Conservation (phyloP, 2,888 invertebrate genomes). For the Brachyopa scutellaris region DNA sequence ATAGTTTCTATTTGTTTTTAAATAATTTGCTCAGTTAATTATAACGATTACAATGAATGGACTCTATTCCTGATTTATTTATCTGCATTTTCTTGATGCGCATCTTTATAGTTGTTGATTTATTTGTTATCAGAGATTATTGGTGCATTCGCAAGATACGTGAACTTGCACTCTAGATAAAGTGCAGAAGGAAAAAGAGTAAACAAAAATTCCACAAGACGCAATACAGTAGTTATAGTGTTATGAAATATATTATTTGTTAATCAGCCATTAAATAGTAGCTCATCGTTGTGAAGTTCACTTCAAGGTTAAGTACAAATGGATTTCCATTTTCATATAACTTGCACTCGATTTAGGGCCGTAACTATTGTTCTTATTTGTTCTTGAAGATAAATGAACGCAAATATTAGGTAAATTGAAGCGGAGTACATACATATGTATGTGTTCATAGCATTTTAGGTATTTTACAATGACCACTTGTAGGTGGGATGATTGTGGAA, state of each 20-base stretch:
- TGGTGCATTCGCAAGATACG: slow-evolving; percentile 29
- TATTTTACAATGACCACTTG: slow-evolving; percentile 22
- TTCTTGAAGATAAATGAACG: not conserved
- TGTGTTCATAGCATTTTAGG: not conserved
- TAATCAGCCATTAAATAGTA: slow-evolving; percentile 40
- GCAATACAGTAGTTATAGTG: slow-evolving; percentile 5
- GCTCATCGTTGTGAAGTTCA: slow-evolving; percentile 49
- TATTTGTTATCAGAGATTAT: slow-evolving; percentile 30
- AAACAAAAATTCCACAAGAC: slow-evolving; percentile 13
- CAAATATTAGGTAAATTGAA: slow-evolving; percentile 24
- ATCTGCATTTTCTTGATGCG: not conserved
- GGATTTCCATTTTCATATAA: slow-evolving; percentile 17
- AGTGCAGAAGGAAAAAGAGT: slow-evolving; percentile 20
- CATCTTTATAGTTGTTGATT: slow-evolving; percentile 9
- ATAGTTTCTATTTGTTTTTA: too few relatives aligned
- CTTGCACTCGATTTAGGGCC: slow-evolving; percentile 1
- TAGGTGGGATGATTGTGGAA: not conserved
- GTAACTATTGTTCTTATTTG: not conserved
- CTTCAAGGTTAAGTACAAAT: slow-evolving; percentile 56
- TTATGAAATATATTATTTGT: slow-evolving; percentile 25
- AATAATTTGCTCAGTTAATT: slow-evolving; percentile 20
- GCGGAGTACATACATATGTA: too few relatives aligned
- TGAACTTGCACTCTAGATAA: slow-evolving; percentile 35
- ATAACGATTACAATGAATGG: not conserved
- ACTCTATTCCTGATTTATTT: not conserved